Percentiles rank a stretch among this genome's conserved stretches.
phyloP scores from a whole-genome alignment of 2,888 invertebrate species.

The Erebia epiphron region DNA sequence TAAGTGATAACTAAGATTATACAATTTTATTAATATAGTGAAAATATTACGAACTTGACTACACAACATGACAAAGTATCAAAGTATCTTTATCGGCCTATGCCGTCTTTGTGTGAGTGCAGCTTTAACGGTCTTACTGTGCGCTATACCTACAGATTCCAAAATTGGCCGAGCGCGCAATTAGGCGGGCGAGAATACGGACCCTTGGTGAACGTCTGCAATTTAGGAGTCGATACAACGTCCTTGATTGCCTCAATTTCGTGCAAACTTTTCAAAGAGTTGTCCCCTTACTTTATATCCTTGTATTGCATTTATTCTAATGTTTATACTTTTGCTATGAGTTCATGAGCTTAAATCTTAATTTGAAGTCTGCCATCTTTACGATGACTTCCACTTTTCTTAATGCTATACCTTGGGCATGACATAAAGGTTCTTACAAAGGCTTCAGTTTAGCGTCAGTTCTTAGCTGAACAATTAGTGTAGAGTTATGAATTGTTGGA shows the following conservation, averaged over 20 bases:
- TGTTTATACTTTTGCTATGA: neutral
- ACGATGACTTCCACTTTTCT: constrained; percentile 54
- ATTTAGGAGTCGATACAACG: constrained; percentile 17
- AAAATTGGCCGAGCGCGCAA: too few relatives aligned
- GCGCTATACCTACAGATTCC: too few relatives aligned
- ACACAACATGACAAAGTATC: too few relatives aligned
- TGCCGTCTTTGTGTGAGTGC: too few relatives aligned
- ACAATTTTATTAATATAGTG: too few relatives aligned
- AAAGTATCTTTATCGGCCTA: too few relatives aligned
- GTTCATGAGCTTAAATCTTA: neutral
- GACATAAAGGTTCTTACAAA: constrained; percentile 48
- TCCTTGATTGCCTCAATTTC: neutral
- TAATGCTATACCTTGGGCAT: constrained; percentile 49
- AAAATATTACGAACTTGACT: too few relatives aligned
- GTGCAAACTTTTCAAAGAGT: neutral
- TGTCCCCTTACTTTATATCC: neutral
- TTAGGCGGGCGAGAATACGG: too few relatives aligned
- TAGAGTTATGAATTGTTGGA: constrained; percentile 52
- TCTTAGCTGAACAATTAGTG: constrained; percentile 57
- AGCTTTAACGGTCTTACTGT: too few relatives aligned
- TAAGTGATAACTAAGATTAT: too few relatives aligned
- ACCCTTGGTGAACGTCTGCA: constrained; percentile 29
- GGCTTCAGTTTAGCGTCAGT: constrained; percentile 50
- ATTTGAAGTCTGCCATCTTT: neutral
- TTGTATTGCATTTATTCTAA: too few relatives aligned